A percentile compares a stretch with the other conserved stretches of the same genome.
These are phyloP conservation scores for Ophonus ardosiacus DNA, from an alignment of 2,888 invertebrate species.

Conservation along the genomic window DNA sequence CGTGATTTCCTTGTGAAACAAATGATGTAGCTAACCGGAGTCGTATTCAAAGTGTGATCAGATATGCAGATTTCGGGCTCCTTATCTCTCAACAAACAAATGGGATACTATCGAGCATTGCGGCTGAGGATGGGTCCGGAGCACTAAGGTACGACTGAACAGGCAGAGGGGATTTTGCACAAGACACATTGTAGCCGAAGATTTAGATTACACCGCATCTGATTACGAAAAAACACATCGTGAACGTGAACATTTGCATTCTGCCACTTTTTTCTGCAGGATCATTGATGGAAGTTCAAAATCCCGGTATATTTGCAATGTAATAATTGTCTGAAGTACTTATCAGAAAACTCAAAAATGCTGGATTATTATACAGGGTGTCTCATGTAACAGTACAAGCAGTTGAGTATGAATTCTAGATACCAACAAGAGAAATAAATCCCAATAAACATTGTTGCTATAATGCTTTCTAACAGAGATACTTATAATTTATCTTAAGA, in stretches of 20 bases:
- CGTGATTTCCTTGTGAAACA: constrained; percentile 57
- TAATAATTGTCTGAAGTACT: background rate
- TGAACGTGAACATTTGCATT: constrained; percentile 31
- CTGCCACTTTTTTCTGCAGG: constrained; percentile 13
- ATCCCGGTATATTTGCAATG: background rate
- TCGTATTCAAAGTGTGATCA: constrained; percentile 67
- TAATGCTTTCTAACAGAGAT: too few species aligned
- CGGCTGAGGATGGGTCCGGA: constrained; percentile 15
- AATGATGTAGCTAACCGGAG: constrained; percentile 61
- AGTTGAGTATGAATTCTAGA: too few species aligned
- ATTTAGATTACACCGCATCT: constrained; percentile 50
- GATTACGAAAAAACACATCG: constrained; percentile 46
- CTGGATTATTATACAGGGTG: too few species aligned
- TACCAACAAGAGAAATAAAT: too few species aligned
- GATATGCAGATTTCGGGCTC: constrained; percentile 70
- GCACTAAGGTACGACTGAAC: constrained; percentile 17
- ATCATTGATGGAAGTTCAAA: background rate
- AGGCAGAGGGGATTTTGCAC: constrained; percentile 49
- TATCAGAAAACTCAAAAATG: background rate
- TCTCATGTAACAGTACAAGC: too few species aligned
- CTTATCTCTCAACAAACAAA: constrained; percentile 67
- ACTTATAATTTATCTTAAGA: too few species aligned
- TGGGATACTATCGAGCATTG: constrained; percentile 55
- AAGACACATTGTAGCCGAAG: constrained; percentile 43
- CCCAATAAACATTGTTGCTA: too few species aligned